Evolutionary conservation across 1,140 invertebrate species (phyloP), one percentile per base, ranked within the genome.

Genomic region (Tetramorium alpestre): DNA sequence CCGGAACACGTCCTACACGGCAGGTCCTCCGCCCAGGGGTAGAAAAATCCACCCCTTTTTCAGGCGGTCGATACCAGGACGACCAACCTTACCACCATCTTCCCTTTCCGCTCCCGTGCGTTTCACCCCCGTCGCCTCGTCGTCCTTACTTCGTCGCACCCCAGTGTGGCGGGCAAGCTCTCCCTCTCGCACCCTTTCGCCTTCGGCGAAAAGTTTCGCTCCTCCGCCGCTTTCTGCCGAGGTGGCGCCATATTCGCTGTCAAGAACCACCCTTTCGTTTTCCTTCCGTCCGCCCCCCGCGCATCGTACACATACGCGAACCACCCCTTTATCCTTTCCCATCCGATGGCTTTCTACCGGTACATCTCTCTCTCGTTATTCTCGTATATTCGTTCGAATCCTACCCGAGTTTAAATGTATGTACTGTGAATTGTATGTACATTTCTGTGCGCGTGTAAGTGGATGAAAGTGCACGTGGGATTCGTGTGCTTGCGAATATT

Each of bases 1-100:
- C 84, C 89, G 88, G 89, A 91, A 93, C 91, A 89, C 84, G 92
- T 89, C 86, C 88, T 81, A 75, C 41, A 84, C 77, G 91, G 85
- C 88, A 62, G 65, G 88, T 87, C 88, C 89, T 91, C 91, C 92
- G 91, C 93, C 92, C 91, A 90, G 88, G 86, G 87, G 87, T 90
- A 93, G 93, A 93, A 95, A 94, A 94, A 94, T 94, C 93, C 94
- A 94, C 93, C 94, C 94, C 94, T 94, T 94, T 94, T 93, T 89
- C 91, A 91, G 90, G 88, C 94, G 94, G 93, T 94, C 94, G 94
- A 94, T 95, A 94, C 91, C 89, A 93, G 93, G 92, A 94, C 93
- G 92, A 91, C 91, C 90, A 84, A 85, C 89, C 86, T 90, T 92
- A 84, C 90, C 91, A 87, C 89, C 86, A 89, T 91, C 86, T 90